A percentile compares a stretch with the other conserved stretches of the same genome.
These are phyloP conservation scores for Monoplex corrugatus DNA, from an alignment of 2,888 invertebrate genomes.

Conservation along the genomic window DNA sequence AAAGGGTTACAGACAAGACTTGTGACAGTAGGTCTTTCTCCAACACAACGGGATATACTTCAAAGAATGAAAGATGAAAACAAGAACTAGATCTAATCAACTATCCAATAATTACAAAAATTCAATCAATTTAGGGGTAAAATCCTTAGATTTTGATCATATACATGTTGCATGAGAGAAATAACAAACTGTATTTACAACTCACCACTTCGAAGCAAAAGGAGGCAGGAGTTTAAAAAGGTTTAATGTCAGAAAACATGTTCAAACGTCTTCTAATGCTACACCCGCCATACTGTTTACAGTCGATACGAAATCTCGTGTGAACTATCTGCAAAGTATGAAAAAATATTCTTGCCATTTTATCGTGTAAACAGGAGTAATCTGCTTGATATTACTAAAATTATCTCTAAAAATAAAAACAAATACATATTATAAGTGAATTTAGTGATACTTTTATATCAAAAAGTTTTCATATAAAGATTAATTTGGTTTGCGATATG, in stretches of 20 bases:
- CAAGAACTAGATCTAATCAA: too few relatives aligned
- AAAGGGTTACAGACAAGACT: too few relatives aligned
- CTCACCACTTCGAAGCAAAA: background rate
- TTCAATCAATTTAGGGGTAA: background rate
- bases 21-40: too few relatives aligned
- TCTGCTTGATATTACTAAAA: background rate
- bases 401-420: background rate
- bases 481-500: background rate
- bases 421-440: background rate
- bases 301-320: constrained; percentile 56
- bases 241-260: constrained; percentile 38
- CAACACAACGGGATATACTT: too few relatives aligned
- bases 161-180: background rate
- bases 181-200: background rate
- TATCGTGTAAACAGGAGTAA: too few relatives aligned
- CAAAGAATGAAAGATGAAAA: too few relatives aligned
- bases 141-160: background rate
- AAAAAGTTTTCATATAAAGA: background rate
- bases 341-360: background rate
- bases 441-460: background rate
- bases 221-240: background rate
- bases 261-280: constrained; percentile 36
- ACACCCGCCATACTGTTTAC: constrained; percentile 60
- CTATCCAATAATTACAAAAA: too few relatives aligned
- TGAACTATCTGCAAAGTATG: background rate